These are phyloP conservation scores for Empidonax alnorum DNA, from an alignment of 2,113 vertebrate genomes.

Conservation along the genomic window DNA sequence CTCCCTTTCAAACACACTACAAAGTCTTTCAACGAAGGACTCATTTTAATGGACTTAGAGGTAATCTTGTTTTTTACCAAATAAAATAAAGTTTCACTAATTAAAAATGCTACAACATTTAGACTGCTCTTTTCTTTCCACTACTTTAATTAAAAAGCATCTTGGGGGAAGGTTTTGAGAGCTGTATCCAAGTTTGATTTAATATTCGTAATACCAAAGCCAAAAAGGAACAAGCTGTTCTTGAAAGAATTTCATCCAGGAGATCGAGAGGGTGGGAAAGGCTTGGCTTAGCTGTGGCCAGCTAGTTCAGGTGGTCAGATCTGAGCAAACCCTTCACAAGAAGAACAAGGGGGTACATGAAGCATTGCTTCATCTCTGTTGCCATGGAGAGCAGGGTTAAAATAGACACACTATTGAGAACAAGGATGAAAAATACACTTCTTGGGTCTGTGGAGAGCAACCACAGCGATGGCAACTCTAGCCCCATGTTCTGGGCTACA, in stretches of 20 bases:
- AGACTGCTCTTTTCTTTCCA: constrained; percentile 36
- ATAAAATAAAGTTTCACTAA: constrained; percentile 58
- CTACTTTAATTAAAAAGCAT: constrained; percentile 57
- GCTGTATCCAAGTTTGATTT: constrained; percentile 27
- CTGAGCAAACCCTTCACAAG: neutral
- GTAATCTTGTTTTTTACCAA: constrained; percentile 58
- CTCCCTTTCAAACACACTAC: constrained; percentile 2
- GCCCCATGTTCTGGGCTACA: fast-evolving
- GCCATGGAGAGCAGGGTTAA: neutral
- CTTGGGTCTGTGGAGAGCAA: neutral
- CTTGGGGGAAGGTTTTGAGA: constrained; percentile 1
- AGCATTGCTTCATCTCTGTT: neutral
- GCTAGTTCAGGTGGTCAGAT: neutral
- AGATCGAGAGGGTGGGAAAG: neutral
- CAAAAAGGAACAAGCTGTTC: constrained; percentile 21
- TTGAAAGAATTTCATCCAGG: neutral
- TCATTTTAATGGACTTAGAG: constrained; percentile 48
- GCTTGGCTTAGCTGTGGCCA: neutral
- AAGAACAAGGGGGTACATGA: neutral
- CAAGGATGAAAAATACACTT: neutral
- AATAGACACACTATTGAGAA: neutral
- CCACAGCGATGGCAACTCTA: fast-evolving
- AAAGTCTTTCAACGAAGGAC: neutral
- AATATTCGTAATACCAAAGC: neutral
- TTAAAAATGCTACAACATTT: constrained; percentile 55